Evolutionary conservation across 2,888 invertebrate species (phyloP), one percentile per base, ranked within the genome.

Genomic region (Sabellastarte sp.): DNA sequence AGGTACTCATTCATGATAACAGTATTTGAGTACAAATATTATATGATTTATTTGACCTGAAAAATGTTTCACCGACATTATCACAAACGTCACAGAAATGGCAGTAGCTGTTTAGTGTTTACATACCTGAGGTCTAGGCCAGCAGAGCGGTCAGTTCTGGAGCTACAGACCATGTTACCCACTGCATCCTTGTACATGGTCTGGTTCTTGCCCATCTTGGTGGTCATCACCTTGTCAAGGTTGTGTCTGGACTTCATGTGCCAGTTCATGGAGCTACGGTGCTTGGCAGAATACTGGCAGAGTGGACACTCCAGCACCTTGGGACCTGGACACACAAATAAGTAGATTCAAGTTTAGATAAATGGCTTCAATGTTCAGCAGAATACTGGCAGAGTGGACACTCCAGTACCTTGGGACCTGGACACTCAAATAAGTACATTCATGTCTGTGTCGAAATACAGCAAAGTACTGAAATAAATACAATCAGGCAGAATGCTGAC

Each of bases 181-280:
- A 56, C 41, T 28, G 51, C 32, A 55, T 67, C 65, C 28, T 65
- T 53, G 51, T 67, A 67, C 29, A 67, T 58, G 24, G 67, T 67
- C 3, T 58, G 59, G 58, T 67, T 67, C 20, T 55, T 63, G 26
- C 24, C 53, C 10, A 60, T 65, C 41, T 60, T 65, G 30, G 57
- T 65, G n/a, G n/a, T n/a, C n/a, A n/a, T n/a, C n/a, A n/a, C n/a
- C 61, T 65, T 68, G 26, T 50, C 61, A 32, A 61, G 53, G 31
- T 56, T 57, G 31, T 71, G 71, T 33, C 63, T 64, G 30, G 55
- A 63, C 63, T 66, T 71, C 70, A 71, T 70, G 55, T 71, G 71
- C 69, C 70, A 70, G 63, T 64, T 62, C 68, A 71, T 66, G 1
- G 69, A 68, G 60, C 63, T 68, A 15, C 61, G 51, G 33, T 70